Evolutionary conservation across 2,888 invertebrate genomes (phyloP).

Genomic region (Celastrina argiolus): DNA sequence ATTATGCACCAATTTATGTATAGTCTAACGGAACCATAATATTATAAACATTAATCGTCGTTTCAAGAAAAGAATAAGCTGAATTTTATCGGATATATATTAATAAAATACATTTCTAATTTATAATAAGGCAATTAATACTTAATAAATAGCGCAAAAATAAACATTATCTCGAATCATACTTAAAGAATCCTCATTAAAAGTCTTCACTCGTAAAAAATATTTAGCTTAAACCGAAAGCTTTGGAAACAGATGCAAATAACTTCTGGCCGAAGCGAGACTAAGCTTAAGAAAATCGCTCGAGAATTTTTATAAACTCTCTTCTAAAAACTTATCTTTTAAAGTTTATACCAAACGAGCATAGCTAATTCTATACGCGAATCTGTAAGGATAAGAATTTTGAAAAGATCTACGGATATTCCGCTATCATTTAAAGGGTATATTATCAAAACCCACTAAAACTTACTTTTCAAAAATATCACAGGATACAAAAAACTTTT

Average conservation of each 20-base stretch:
- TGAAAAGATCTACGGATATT: neutral
- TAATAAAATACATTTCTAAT: no score
- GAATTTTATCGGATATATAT: no score
- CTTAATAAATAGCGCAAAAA: no score
- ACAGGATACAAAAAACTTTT: no score
- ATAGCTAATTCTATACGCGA: neutral
- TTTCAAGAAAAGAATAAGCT: no score
- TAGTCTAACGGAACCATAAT: no score
- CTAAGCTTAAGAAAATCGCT: slow-evolving; percentile 11
- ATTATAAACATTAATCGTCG: no score
- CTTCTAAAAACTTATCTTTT: neutral
- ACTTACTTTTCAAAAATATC: no score
- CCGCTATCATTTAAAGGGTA: no score
- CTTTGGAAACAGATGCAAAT: neutral
- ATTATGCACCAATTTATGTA: no score
- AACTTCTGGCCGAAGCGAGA: neutral
- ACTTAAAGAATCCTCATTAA: neutral
- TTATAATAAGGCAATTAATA: no score
- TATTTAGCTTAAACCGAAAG: neutral
- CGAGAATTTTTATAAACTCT: neutral
- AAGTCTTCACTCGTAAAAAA: neutral
- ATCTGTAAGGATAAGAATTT: neutral
- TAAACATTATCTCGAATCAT: neutral
- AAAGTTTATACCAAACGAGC: neutral
- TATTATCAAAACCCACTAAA: no score